Evolutionary conservation across 2,113 vertebrate species (phyloP).

Genomic region (Marcusenius ussheri): DNA sequence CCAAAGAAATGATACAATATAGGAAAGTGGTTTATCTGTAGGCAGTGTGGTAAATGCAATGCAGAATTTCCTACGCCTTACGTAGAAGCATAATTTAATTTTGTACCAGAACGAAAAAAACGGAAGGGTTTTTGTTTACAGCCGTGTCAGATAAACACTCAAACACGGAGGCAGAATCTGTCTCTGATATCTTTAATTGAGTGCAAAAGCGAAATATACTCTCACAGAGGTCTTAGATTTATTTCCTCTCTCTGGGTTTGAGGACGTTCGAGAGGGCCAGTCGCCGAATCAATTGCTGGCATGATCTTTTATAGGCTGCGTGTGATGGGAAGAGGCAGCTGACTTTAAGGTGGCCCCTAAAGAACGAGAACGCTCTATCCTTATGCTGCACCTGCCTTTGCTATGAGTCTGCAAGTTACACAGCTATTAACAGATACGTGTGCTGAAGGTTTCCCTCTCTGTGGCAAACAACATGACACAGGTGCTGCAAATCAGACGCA

Average conservation of each 20-base stretch:
- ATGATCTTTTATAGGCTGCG: background rate
- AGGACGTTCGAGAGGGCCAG: background rate
- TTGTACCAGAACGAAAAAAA: background rate
- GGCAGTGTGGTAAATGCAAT: background rate
- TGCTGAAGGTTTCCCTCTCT: background rate
- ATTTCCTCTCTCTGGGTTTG: background rate
- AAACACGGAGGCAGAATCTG: background rate
- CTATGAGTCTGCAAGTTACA: background rate
- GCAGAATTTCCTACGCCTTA: background rate
- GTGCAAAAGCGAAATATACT: background rate
- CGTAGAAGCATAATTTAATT: background rate
- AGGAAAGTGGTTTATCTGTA: background rate
- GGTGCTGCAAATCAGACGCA: background rate
- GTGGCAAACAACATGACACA: background rate
- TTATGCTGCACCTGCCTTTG: background rate
- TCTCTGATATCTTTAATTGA: constrained; percentile 6
- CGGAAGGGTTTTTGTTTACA: background rate
- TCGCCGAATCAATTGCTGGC: background rate
- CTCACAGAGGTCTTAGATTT: background rate
- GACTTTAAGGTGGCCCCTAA: background rate
- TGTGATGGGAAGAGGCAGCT: background rate
- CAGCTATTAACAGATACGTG: background rate
- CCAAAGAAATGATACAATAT: background rate
- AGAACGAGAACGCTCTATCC: background rate
- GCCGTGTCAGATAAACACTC: background rate